A percentile compares a stretch with the other conserved stretches of the same genome.
Conservation (phyloP, 2,113 vertebrate genomes). For the Oxyura jamaicensis region DNA sequence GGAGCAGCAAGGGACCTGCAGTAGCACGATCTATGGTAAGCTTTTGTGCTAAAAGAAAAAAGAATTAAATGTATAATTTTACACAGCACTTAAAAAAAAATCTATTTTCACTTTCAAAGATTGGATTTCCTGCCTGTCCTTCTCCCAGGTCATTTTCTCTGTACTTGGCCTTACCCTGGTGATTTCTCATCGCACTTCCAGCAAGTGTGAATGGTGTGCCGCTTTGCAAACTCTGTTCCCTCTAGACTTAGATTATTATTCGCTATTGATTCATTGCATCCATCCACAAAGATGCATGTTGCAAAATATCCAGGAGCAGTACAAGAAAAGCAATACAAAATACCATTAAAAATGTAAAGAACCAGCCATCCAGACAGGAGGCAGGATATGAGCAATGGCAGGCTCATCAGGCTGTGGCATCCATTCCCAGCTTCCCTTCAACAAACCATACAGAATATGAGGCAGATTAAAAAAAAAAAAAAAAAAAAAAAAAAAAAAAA, state of each 20-base stretch:
- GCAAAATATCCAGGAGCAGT: conserved; percentile 62
- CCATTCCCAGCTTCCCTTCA: background rate
- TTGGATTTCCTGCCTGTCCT: conserved; percentile 63
- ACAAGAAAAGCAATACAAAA: conserved; percentile 63
- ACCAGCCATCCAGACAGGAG: background rate
- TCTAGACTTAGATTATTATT: conserved; percentile 61
- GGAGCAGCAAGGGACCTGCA: background rate
- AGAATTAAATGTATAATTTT: conserved; percentile 74
- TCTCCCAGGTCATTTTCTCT: conserved; percentile 59
- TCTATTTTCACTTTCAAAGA: conserved; percentile 73
- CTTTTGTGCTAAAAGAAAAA: conserved; percentile 38
- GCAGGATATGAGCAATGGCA: background rate
- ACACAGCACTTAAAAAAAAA: conserved; percentile 54
- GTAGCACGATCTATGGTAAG: conserved; percentile 20
- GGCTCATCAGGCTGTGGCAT: background rate
- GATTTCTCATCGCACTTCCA: conserved; percentile 40
- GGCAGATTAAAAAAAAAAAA: background rate
- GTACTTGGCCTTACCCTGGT: background rate
- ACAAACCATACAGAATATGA: background rate
- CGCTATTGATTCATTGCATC: conserved; percentile 66
- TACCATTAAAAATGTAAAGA: conserved; percentile 69
- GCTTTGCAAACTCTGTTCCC: conserved; percentile 55
- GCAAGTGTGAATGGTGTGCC: conserved; percentile 32
- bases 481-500: background rate
- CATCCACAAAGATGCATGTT: conserved; percentile 40